These are phyloP conservation scores for Castor canadensis DNA, from an alignment of 2,113 vertebrate species.

Conservation along the genomic window DNA sequence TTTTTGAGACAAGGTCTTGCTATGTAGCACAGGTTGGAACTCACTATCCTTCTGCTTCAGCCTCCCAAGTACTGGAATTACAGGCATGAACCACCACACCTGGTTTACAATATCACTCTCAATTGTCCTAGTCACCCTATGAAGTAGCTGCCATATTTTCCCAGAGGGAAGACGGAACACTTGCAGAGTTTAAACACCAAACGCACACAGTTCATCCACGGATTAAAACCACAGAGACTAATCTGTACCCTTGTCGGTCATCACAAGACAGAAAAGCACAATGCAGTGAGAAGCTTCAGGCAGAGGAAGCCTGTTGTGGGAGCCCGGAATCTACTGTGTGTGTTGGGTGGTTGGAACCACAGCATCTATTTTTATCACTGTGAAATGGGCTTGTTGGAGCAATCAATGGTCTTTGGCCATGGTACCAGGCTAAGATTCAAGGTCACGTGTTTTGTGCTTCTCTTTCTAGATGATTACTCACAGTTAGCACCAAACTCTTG, in stretches of 20 bases:
- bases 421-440: accelerated
- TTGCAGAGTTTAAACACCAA: too few relatives aligned
- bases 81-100: neutral
- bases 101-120: accelerated
- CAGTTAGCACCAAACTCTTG: neutral
- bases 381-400: neutral
- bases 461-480: slow-evolving; percentile 11
- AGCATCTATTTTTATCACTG: too few relatives aligned
- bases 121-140: neutral
- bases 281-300: too few relatives aligned
- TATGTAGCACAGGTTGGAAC: neutral
- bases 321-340: too few relatives aligned
- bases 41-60: neutral
- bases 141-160: too few relatives aligned
- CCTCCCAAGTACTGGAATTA: too few relatives aligned
- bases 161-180: too few relatives aligned
- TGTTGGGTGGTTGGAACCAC: too few relatives aligned
- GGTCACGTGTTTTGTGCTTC: neutral
- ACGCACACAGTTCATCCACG: neutral
- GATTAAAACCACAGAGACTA: neutral
- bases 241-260: neutral
- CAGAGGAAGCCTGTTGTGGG: accelerated
- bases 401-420: neutral
- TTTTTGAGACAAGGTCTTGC: neutral
- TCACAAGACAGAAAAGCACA: too few relatives aligned